Conservation (phyloP, 2,888 invertebrate species). For the Lutraria lutraria region DNA sequence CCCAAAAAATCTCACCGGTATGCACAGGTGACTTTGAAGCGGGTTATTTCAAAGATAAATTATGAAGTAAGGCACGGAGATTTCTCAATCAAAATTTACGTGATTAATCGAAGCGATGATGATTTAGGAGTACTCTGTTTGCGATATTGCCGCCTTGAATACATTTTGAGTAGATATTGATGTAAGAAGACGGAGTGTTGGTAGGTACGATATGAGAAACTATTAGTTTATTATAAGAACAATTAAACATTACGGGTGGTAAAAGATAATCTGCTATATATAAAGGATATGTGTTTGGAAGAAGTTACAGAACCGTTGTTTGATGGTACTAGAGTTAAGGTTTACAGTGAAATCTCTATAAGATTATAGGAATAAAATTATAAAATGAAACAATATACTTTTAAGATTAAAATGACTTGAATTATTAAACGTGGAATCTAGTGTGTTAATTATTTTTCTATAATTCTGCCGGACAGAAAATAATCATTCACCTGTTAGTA, state of each 20-base stretch:
- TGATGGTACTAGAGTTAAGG: not conserved
- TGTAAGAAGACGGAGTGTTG: not conserved
- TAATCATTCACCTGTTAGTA: not conserved
- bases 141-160: not conserved
- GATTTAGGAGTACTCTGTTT: conserved; percentile 32
- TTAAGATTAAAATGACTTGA: not conserved
- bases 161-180: not conserved
- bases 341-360: not conserved
- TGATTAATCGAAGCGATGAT: conserved; percentile 35
- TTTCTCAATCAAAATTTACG: conserved; percentile 35
- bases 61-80: conserved; percentile 8
- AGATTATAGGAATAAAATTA: not conserved
- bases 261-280: not conserved
- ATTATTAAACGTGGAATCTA: too few species aligned
- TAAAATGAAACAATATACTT: not conserved
- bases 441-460: not conserved
- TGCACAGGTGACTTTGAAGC: conserved; percentile 29
- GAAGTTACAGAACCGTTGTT: not conserved
- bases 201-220: not conserved
- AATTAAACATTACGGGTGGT: not conserved
- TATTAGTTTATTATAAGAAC: not conserved
- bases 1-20: conserved; percentile 30
- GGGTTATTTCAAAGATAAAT: conserved; percentile 32
- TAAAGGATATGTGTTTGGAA: not conserved
- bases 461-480: not conserved